These are phyloP conservation scores for Dascyllus trimaculatus DNA, from an alignment of 2,113 vertebrate genomes.

Conservation along the genomic window DNA sequence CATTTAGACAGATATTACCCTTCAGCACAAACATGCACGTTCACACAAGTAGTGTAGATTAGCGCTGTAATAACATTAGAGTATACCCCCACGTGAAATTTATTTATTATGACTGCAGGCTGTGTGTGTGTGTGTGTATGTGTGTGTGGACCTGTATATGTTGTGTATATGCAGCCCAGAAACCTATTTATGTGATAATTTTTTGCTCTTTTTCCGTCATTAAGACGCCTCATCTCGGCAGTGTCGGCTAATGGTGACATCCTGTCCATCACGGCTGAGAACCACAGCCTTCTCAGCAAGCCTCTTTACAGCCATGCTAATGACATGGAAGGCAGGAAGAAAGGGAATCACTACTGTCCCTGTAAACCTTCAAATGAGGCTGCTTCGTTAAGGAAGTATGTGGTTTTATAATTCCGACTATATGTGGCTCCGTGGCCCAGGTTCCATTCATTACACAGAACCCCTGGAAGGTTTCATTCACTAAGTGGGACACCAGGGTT, in stretches of 20 bases:
- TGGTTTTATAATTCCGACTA: slow-evolving; percentile 28
- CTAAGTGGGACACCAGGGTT: background rate
- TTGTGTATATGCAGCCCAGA: slow-evolving; percentile 11
- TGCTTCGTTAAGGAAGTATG: slow-evolving; percentile 36
- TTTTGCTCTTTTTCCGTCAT: background rate
- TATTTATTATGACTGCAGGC: slow-evolving; percentile 10
- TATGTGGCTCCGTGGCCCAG: slow-evolving; percentile 20
- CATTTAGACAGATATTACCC: slow-evolving; percentile 51
- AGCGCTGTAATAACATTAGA: slow-evolving; percentile 37
- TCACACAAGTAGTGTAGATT: slow-evolving; percentile 4
- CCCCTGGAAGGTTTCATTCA: slow-evolving; percentile 16
- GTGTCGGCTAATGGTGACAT: background rate
- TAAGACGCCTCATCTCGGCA: background rate
- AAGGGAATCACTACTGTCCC: slow-evolving; percentile 1
- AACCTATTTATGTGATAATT: background rate
- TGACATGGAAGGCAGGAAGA: slow-evolving; percentile 2
- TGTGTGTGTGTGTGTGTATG: background rate
- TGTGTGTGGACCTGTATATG: background rate
- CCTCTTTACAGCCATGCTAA: slow-evolving; percentile 12
- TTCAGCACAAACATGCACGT: slow-evolving; percentile 23
- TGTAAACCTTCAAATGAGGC: slow-evolving; percentile 12
- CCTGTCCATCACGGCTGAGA: slow-evolving; percentile 4
- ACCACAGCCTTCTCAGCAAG: background rate
- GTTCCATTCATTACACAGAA: slow-evolving; percentile 36
- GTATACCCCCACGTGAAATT: slow-evolving; percentile 31